Conservation (phyloP, 2,888 invertebrate species). For the Muscina levida region DNA sequence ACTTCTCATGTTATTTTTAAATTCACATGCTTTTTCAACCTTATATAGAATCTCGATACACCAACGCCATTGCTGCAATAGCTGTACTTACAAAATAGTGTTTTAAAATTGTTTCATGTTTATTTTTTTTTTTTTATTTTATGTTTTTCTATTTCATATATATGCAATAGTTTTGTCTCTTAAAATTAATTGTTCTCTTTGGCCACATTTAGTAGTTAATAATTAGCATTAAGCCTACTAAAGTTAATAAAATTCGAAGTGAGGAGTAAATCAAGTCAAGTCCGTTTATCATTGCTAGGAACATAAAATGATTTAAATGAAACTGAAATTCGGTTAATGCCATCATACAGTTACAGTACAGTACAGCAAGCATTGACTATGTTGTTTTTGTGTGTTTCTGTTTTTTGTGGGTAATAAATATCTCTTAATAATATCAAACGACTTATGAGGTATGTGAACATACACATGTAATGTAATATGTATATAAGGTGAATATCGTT, state of each 20-base stretch:
- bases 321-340: neutral
- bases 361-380: no score
- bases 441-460: conserved; percentile 32
- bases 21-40: no score
- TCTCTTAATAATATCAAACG: conserved; percentile 56
- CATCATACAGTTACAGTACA: conserved; percentile 9
- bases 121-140: neutral
- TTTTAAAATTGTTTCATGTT: neutral
- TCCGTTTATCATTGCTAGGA: no score
- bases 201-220: conserved; percentile 4
- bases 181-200: conserved; percentile 15
- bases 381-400: conserved; percentile 9
- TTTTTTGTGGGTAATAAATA: conserved; percentile 37
- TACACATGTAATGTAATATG: no score
- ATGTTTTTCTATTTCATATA: neutral
- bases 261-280: neutral
- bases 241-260: conserved; percentile 8
- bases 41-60: no score
- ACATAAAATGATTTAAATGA: neutral
- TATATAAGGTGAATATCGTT: no score
- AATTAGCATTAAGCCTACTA: conserved; percentile 13
- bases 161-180: neutral
- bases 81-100: no score
- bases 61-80: no score
- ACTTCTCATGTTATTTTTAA: no score